phyloP scores from a whole-genome alignment of 2,888 invertebrate genomes.

The Punctoribates punctum region DNA sequence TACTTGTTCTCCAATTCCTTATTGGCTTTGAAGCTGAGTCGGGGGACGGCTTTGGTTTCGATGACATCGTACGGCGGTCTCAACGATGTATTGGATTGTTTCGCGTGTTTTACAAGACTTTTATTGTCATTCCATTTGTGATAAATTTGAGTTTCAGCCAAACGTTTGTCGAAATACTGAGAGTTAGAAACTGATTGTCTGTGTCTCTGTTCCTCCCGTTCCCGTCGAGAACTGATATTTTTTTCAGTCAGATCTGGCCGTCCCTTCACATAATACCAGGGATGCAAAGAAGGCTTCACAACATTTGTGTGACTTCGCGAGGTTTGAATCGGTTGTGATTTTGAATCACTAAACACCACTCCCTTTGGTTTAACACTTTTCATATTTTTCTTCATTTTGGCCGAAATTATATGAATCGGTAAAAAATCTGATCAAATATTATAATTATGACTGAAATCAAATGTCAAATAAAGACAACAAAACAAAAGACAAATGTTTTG shows the following conservation, averaged over 20 bases:
- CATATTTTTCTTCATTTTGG: background rate
- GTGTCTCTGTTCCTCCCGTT: slow-evolving; percentile 19
- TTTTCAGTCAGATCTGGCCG: slow-evolving; percentile 21
- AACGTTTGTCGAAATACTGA: background rate
- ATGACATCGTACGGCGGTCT: slow-evolving; percentile 1
- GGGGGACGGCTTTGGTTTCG: background rate
- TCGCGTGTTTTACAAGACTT: background rate
- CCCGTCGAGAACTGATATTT: background rate
- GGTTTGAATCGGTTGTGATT: too few species aligned
- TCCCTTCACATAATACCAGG: slow-evolving; percentile 33
- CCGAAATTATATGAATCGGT: too few species aligned
- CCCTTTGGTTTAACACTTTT: background rate
- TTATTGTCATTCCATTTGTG: slow-evolving; percentile 8
- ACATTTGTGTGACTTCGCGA: background rate
- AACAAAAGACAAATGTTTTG: background rate
- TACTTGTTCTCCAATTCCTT: slow-evolving; percentile 22
- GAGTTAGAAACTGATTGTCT: background rate
- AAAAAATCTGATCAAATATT: background rate
- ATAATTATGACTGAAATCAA: background rate
- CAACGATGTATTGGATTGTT: too few species aligned
- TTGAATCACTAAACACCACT: background rate
- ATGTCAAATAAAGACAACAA: too few species aligned
- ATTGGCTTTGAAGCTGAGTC: background rate
- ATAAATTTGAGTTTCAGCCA: background rate
- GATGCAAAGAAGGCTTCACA: background rate